Base-by-base conservation (phyloP, 2,888 invertebrate genomes). In the Chironomus tentans region DNA sequence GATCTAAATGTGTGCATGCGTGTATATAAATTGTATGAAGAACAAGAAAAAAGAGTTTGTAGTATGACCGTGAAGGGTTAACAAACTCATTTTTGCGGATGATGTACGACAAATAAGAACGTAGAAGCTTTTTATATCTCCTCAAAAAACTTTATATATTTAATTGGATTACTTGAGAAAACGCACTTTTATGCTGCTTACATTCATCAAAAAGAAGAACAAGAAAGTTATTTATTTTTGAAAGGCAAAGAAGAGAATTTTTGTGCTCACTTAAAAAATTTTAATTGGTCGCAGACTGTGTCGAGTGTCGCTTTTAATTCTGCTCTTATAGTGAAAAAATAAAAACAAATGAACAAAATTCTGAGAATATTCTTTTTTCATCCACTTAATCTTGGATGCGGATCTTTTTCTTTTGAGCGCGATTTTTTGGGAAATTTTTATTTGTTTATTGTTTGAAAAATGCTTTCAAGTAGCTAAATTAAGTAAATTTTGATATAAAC, bases 41-140 rank as follows among this genome's bases (percentile, higher is more conserved):
- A 38, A 10, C 38, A 38, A 38, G 38, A 38, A 38, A n/a, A n/a
- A n/a, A 38, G 6, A 38, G 38, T 38, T 38, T 38, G 10, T 38
- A 38, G 38, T 38, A 10, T 73, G 72, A 62, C 72, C 72, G 72
- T 73, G 72, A 73, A 73, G 72, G 72, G 72, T 73, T 73, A 73
- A 73, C 62, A 73, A 73, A 73, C 72, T 62, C 72, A 62, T 73
- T 62, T 38, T 50, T 68, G 61, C 72, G 28, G 46, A 62, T 62
- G 62, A 62, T 22, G n/a, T 61, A 47, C 50, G 18, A 15, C 56
- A 21, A 24, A 65, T 65, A 13, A 22, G 65, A 65, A 12, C 22
- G 72, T 62, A 56, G 24, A 61, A 38, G 62, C 21, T 21, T 65
- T 21, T 65, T 21, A 65, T 21, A 56, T 56, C 56, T 38, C 5